Conservation (phyloP, 2,888 invertebrate species). For the Portevinia maculata region DNA sequence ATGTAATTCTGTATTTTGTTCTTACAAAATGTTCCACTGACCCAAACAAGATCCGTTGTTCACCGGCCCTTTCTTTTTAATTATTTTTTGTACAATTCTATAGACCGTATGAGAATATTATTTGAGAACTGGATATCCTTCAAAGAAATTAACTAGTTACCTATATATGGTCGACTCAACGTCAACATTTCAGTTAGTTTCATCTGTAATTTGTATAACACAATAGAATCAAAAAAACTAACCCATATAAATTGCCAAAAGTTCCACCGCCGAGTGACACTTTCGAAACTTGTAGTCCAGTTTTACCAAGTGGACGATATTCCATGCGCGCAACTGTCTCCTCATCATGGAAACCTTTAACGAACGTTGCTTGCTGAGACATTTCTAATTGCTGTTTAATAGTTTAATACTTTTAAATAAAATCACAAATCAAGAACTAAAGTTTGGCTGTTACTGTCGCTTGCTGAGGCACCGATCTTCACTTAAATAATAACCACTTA, state of each 20-base stretch:
- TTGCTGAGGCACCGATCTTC: background rate
- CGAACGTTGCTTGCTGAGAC: constrained; percentile 85
- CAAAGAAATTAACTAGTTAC: no score
- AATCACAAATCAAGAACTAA: constrained; percentile 3
- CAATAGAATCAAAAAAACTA: background rate
- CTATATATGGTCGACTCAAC: no score
- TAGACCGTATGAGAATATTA: no score
- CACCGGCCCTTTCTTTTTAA: no score
- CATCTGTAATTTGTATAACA: no score
- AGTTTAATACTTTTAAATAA: constrained; percentile 5
- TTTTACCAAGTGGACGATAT: constrained; percentile 88
- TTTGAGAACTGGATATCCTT: no score
- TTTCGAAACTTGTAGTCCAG: constrained; percentile 88
- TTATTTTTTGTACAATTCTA: no score
- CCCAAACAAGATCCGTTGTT: no score
- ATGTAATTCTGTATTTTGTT: no score
- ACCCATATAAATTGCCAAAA: constrained; percentile 88
- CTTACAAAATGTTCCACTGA: no score
- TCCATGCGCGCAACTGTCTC: constrained; percentile 87
- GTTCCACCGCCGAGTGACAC: constrained; percentile 90
- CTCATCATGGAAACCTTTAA: constrained; percentile 86
- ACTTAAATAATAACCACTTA: constrained; percentile 46
- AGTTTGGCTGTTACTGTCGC: background rate
- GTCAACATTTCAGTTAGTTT: no score
- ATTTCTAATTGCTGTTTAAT: constrained; percentile 64